Evolutionary conservation across 2,113 vertebrate genomes (phyloP), one percentile per base, ranked within the genome.

Genomic region (Aegypius monachus): DNA sequence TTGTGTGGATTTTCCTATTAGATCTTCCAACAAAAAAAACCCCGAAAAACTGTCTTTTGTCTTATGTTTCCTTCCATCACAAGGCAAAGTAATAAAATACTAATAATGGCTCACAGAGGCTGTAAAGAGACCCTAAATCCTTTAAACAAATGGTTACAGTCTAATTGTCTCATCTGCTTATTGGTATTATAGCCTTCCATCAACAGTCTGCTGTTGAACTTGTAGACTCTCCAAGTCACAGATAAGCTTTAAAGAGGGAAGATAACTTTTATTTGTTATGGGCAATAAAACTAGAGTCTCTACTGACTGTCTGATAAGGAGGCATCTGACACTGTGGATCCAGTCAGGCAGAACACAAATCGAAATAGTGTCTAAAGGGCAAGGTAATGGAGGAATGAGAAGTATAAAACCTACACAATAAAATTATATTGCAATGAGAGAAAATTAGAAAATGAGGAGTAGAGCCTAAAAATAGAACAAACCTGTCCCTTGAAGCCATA

Each of bases 111-210:
- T 96, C 78, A 40, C 53, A 96, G 56, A 94, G 66, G 81, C 93
- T 92, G 74, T 96, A 97, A 98, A 97, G 94, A 94, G 62, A 93
- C 81, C 88, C 34, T 98, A 98, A 98, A 98, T 98, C 96, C 97
- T 98, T 97, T 97, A 98, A 98, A 98, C 95, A 98, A 98, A 98
- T 97, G 87, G 75, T 97, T 98, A 93, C 86, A 97, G 97, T 97
- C 97, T 98, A 96, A 98, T 98, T 98, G 97, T 98, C 91, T 98
- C 97, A 95, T 98, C 97, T 98, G 48, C 90, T 97, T 91, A 81
- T 96, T 97, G 88, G 82, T 96, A 93, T 94, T 97, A 95, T 53
- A 94, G 91, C 78, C 67, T 96, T 94, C 88, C 92, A 96, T 98
- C 97, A 96, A 88, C 88, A 93, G 36, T 87, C 77, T 93, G 72